Evolutionary conservation across 2,797 vertebrate genomes (phyloP).

Genomic region (Sparidentex hasta): DNA sequence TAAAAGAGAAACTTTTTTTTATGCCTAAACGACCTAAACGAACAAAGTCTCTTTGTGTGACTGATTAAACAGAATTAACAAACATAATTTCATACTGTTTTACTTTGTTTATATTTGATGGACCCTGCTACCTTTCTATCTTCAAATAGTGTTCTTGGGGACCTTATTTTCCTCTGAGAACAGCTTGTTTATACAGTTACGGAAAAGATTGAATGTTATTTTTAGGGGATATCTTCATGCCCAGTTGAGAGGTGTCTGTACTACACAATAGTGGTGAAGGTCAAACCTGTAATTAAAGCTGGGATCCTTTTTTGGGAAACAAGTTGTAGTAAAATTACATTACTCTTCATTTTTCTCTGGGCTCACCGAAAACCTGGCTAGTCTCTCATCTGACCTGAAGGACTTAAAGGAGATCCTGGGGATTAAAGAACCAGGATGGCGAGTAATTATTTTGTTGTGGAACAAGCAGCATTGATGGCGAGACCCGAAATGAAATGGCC

Average conservation of each 20-base stretch:
- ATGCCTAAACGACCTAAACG: too few species aligned
- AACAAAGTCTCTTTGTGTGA: too few species aligned
- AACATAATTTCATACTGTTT: neutral
- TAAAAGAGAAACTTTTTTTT: too few species aligned
- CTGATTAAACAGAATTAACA: too few species aligned
- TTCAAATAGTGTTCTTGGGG: too few species aligned
- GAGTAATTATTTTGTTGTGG: conserved; percentile 23
- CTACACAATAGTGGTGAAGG: neutral
- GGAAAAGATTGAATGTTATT: neutral
- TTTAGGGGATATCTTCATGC: neutral
- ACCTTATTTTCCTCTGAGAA: too few species aligned
- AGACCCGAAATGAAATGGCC: conserved; percentile 54
- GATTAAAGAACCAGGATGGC: conserved; percentile 7
- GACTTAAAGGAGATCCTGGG: neutral
- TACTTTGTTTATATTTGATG: too few species aligned
- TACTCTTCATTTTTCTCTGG: neutral
- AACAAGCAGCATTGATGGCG: conserved; percentile 4
- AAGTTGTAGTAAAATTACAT: neutral
- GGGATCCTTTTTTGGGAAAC: neutral
- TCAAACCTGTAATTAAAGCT: neutral
- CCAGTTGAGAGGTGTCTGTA: neutral
- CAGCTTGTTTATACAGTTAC: too few species aligned
- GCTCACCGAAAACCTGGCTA: neutral
- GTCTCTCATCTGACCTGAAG: neutral
- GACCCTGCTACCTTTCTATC: too few species aligned